Evolutionary conservation across 2,113 vertebrate species (phyloP).

Genomic region (Antennarius striatus): DNA sequence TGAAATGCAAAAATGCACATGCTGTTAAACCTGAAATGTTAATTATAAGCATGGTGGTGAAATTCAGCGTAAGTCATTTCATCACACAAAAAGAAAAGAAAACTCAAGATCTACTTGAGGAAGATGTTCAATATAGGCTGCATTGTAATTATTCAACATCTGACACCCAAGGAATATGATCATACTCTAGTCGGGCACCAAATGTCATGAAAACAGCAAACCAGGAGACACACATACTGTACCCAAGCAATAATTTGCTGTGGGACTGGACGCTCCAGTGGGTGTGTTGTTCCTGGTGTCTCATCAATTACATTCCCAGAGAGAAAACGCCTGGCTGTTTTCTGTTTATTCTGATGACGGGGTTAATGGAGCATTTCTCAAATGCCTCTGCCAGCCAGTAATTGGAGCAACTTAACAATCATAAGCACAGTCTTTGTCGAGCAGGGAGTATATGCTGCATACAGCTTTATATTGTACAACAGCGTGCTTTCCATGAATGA

Average conservation of each 20-base stretch:
- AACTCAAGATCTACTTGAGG: background rate
- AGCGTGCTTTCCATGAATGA: slow-evolving; percentile 46
- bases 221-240: slow-evolving; percentile 43
- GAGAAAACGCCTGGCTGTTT: slow-evolving; percentile 71
- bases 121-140: background rate
- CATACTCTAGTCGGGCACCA: background rate
- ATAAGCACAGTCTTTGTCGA: slow-evolving; percentile 61
- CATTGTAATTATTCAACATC: background rate
- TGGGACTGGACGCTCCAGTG: slow-evolving; percentile 68
- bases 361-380: slow-evolving; percentile 71
- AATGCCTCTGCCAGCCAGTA: slow-evolving; percentile 60
- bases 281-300: slow-evolving; percentile 70
- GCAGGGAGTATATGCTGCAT: slow-evolving; percentile 25
- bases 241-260: slow-evolving; percentile 69
- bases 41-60: background rate
- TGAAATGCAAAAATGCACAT: slow-evolving; percentile 21
- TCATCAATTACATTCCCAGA: slow-evolving; percentile 76
- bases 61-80: background rate
- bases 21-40: slow-evolving; percentile 5
- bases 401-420: slow-evolving; percentile 70
- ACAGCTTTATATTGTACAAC: slow-evolving; percentile 49
- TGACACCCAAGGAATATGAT: too few relatives aligned
- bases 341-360: slow-evolving; percentile 61
- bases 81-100: background rate
- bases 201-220: slow-evolving; percentile 47